A percentile compares a stretch with the other conserved stretches of the same genome.
phyloP scores from a whole-genome alignment of 2,113 vertebrate species.

The Nymphicus hollandicus region DNA sequence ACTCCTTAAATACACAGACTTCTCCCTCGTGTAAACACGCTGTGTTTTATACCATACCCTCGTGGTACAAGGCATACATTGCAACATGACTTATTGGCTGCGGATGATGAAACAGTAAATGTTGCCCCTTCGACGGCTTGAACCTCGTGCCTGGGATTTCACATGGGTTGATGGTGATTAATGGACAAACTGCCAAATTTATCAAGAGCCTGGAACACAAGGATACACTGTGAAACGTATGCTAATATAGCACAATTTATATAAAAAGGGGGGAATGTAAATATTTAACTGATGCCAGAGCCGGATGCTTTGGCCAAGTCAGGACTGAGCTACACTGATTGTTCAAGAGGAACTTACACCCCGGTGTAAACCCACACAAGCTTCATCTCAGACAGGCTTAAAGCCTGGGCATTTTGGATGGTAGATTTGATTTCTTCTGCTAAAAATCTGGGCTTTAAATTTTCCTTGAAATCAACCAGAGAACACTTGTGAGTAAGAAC shows the following conservation, averaged over 20 bases:
- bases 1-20: slow-evolving; percentile 65
- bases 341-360: slow-evolving; percentile 27
- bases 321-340: slow-evolving; percentile 60
- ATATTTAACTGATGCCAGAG: slow-evolving; percentile 72
- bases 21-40: slow-evolving; percentile 59
- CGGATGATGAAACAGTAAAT: slow-evolving; percentile 31
- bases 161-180: slow-evolving; percentile 62
- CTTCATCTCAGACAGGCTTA: neutral
- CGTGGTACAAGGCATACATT: neutral
- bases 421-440: neutral
- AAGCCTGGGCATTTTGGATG: neutral
- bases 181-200: slow-evolving; percentile 64
- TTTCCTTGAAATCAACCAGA: neutral
- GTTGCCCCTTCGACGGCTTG: slow-evolving; percentile 33
- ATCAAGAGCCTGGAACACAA: slow-evolving; percentile 67
- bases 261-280: slow-evolving; percentile 71
- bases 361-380: neutral
- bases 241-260: slow-evolving; percentile 76
- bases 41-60: slow-evolving; percentile 46
- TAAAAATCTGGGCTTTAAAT: neutral
- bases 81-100: slow-evolving; percentile 62
- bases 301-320: slow-evolving; percentile 49
- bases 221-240: slow-evolving; percentile 72
- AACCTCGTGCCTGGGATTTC: slow-evolving; percentile 52
- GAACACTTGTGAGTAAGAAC: neutral